Evolutionary conservation across 30 jellyfish, hydroid and myxozoan species (phyloP), one percentile per base, ranked within the genome.

Genomic region (Clytia hemisphaerica): DNA sequence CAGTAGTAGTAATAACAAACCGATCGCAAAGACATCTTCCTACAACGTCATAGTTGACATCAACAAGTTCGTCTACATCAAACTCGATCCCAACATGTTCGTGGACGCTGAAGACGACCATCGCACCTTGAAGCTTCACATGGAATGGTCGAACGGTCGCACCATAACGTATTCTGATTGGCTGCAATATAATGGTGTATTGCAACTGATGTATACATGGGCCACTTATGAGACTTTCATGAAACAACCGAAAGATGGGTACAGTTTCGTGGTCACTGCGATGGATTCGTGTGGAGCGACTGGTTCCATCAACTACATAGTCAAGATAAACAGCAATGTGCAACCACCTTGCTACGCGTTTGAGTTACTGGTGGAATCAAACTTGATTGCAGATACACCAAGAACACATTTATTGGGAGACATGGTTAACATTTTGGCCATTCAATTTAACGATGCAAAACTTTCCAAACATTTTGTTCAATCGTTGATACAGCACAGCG

Each of bases 31-130:
- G 28, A 21, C n/a, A 28, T 14, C 48, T 15, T 15, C 34, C 4
- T 6, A 45, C 18, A 45, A 40, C 16, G 12, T 69, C 0, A 49
- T 12, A 1, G 18, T 69, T 9, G 27, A 9, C 4, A 30, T 71
- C 27, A 46, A 69, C 49, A 35, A 25, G 35, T 69, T 69, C 18
- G 35, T 10, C 1, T 51, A 46, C 6, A 49, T 49, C 26, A 54
- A 6, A 2, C 19, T 69, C 15, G 16, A 45, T 10, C 71, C 46
- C 4, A 42, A 44, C 49, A 16, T 69, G n/a, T 69, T 69, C 49
- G 5, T 10, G 14, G 81, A 69, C 26, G 10, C 4, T 2, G 81
- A 69, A 69, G 78, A 69, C 61, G 81, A 71, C 31, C 46, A 69
- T 24, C 21, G 54, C 25, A 42, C 34, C 25, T 24, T 69, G 25